These are phyloP conservation scores for Danaus plexippus DNA, from an alignment of 1,140 invertebrate species.

Conservation along the genomic window DNA sequence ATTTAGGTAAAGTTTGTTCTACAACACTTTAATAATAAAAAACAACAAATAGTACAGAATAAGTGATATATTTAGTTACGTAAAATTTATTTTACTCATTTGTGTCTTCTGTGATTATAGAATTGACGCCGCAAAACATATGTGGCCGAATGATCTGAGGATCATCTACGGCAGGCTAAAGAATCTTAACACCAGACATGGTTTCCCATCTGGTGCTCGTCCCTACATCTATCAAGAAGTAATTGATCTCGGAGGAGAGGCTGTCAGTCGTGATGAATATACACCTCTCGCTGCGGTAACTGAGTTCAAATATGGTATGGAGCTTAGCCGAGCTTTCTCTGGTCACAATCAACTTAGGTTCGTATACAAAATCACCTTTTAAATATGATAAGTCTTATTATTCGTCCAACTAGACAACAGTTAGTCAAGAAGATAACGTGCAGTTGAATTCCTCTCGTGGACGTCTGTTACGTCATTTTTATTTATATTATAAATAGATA, in stretches of 20 bases:
- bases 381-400: no score
- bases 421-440: no score
- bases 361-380: neutral
- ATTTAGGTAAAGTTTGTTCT: slow-evolving; percentile 69
- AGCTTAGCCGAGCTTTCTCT: slow-evolving; percentile 57
- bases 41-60: neutral
- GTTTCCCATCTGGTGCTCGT: slow-evolving; percentile 72
- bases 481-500: neutral
- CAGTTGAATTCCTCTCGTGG: no score
- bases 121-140: slow-evolving; percentile 84
- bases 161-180: slow-evolving; percentile 75
- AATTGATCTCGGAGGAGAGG: slow-evolving; percentile 81
- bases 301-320: slow-evolving; percentile 76
- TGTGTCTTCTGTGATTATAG: slow-evolving; percentile 36
- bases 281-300: slow-evolving; percentile 78
- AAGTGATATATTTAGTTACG: neutral
- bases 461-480: no score
- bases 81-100: slow-evolving; percentile 5
- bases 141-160: slow-evolving; percentile 83
- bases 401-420: no score
- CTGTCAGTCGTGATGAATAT: slow-evolving; percentile 78
- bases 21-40: neutral
- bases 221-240: slow-evolving; percentile 87
- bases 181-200: slow-evolving; percentile 74
- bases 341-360: slow-evolving; percentile 33